Evolutionary conservation across 1,140 invertebrate species (phyloP).

Genomic region (Trichoplusia ni): DNA sequence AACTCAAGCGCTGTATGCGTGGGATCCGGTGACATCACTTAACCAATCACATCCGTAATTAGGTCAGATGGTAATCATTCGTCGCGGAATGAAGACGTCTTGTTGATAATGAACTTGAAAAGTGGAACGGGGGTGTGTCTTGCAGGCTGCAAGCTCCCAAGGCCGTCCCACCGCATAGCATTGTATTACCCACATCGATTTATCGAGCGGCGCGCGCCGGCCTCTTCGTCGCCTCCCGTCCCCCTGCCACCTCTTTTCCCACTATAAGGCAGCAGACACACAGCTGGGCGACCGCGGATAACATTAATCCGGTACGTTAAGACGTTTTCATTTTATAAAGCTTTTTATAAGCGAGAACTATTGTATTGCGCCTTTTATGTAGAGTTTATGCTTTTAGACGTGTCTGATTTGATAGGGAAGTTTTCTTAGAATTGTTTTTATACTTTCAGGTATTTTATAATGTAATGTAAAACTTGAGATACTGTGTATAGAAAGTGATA

Average conservation of each 20-base stretch:
- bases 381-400: too few species aligned
- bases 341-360: too few species aligned
- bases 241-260: constrained; percentile 48
- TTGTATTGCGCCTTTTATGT: too few species aligned
- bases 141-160: constrained; percentile 73
- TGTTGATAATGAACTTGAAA: constrained; percentile 76
- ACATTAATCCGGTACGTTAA: background rate
- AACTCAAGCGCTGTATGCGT: constrained; percentile 19
- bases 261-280: constrained; percentile 34
- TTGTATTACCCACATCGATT: constrained; percentile 77
- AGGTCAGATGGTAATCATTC: constrained; percentile 37
- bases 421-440: too few species aligned
- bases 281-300: constrained; percentile 12
- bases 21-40: constrained; percentile 2
- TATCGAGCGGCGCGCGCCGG: constrained; percentile 77
- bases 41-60: background rate
- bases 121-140: constrained; percentile 72
- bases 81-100: constrained; percentile 47
- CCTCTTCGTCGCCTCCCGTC: constrained; percentile 44
- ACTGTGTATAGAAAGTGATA: too few species aligned
- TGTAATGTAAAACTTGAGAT: too few species aligned
- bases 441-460: too few species aligned
- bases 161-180: constrained; percentile 68
- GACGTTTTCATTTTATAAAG: background rate
- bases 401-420: too few species aligned